A percentile compares a stretch with the other conserved stretches of the same genome.
These are phyloP conservation scores for Adelphocoris suturalis DNA, from an alignment of 2,888 invertebrate genomes.

Conservation along the genomic window DNA sequence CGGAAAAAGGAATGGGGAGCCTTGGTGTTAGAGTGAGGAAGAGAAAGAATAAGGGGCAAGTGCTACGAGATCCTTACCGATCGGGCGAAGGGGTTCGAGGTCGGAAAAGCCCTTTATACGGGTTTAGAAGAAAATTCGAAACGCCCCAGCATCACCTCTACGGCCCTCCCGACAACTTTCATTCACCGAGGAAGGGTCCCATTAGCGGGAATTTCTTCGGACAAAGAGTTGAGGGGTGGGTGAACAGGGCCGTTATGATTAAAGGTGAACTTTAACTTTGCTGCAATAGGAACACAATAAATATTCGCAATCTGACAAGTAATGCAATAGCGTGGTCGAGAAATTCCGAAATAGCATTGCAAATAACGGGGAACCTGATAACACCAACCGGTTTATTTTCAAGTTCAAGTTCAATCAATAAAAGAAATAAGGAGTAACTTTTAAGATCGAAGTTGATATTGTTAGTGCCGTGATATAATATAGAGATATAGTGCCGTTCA, in stretches of 20 bases:
- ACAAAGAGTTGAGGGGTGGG: not conserved
- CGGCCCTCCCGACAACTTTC: constrained; percentile 15
- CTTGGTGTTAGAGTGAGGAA: not conserved
- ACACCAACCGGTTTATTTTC: too few relatives aligned
- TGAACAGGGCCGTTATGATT: not conserved
- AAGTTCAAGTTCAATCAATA: too few relatives aligned
- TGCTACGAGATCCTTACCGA: constrained; percentile 10
- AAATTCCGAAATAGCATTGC: too few relatives aligned
- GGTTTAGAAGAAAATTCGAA: not conserved
- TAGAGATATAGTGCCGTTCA: too few relatives aligned
- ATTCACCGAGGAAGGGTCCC: not conserved
- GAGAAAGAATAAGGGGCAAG: not conserved
- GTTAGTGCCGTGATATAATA: too few relatives aligned
- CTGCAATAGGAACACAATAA: too few relatives aligned
- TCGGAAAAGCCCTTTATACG: not conserved
- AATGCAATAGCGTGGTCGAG: too few relatives aligned
- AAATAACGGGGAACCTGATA: too few relatives aligned
- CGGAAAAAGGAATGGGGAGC: not conserved
- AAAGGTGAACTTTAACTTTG: not conserved
- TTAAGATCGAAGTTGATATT: too few relatives aligned
- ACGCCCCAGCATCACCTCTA: constrained; percentile 7
- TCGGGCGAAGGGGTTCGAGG: not conserved
- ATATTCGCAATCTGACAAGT: too few relatives aligned
- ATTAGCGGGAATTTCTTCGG: not conserved
- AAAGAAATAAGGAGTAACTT: too few relatives aligned